Percentiles rank a stretch among this genome's conserved stretches.
Evolutionary conservation across 2,888 invertebrate species (phyloP).

Genomic region (Icerya purchasi): DNA sequence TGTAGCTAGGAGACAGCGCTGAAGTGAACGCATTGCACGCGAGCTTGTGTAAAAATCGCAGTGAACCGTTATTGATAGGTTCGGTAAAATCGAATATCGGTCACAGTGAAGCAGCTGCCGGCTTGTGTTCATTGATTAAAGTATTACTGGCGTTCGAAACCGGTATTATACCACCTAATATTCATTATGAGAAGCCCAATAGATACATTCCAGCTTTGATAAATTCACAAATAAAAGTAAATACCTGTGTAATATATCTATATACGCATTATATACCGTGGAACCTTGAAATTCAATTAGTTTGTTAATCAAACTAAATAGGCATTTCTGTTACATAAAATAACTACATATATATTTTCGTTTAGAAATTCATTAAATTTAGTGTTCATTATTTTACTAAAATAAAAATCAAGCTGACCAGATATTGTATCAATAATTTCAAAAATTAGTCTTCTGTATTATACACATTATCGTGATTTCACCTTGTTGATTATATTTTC

Average conservation of each 20-base stretch:
- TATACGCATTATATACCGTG: too few species aligned
- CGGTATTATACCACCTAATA: conserved; percentile 72
- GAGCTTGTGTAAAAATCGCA: conserved; percentile 46
- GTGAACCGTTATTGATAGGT: conserved; percentile 62
- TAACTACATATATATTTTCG: too few species aligned
- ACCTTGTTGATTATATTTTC: too few species aligned
- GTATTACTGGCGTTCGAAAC: conserved; percentile 80
- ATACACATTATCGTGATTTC: too few species aligned
- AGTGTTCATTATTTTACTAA: too few species aligned
- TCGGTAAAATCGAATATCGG: conserved; percentile 99
- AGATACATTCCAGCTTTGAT: conserved; percentile 66
- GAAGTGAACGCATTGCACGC: conserved; percentile 88
- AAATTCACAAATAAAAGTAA: conserved; percentile 63
- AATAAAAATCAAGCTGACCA: too few species aligned
- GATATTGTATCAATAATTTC: too few species aligned
- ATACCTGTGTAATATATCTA: neutral
- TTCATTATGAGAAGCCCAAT: conserved; percentile 74
- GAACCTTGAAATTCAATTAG: too few species aligned
- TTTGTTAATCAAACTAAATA: too few species aligned
- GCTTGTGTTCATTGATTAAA: conserved; percentile 75
- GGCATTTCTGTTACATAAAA: too few species aligned
- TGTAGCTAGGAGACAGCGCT: conserved; percentile 75
- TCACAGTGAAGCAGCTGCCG: conserved; percentile 85
- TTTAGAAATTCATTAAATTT: too few species aligned
- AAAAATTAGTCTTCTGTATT: too few species aligned